These are phyloP conservation scores for Rutpela maculata DNA, from an alignment of 2,888 invertebrate genomes.

Conservation along the genomic window DNA sequence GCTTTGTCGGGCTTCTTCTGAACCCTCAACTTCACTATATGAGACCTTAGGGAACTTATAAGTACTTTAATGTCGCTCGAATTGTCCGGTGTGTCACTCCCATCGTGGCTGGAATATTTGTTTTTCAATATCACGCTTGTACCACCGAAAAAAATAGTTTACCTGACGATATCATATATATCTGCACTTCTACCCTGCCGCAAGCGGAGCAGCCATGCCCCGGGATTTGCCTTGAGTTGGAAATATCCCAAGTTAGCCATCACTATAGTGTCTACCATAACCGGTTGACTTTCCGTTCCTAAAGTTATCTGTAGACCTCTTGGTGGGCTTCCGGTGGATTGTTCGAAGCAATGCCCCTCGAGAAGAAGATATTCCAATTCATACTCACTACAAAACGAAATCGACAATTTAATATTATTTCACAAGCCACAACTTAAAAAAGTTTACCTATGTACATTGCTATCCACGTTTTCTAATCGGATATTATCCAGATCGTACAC, in stretches of 20 bases:
- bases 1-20: conserved; percentile 93
- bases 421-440: background rate
- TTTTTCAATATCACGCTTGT: background rate
- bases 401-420: background rate
- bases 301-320: conserved; percentile 97
- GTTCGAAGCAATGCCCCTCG: conserved; percentile 98
- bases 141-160: conserved; percentile 57
- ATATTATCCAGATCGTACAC: conserved; percentile 99
- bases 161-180: conserved; percentile 93
- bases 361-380: conserved; percentile 95
- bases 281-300: conserved; percentile 87
- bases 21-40: conserved; percentile 93
- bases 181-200: conserved; percentile 96
- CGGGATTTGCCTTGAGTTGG: conserved; percentile 98
- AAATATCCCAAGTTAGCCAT: conserved; percentile 99
- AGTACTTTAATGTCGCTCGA: conserved; percentile 85
- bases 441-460: conserved; percentile 86
- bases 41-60: conserved; percentile 89
- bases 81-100: conserved; percentile 83
- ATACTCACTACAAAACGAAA: conserved; percentile 84
- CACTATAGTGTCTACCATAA: conserved; percentile 97
- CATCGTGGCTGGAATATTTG: conserved; percentile 80
- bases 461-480: conserved; percentile 92
- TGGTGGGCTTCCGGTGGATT: conserved; percentile 92
- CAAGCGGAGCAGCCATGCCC: conserved; percentile 93